Evolutionary conservation across 2,113 vertebrate genomes (phyloP).

Genomic region (Anoplopoma fimbria): DNA sequence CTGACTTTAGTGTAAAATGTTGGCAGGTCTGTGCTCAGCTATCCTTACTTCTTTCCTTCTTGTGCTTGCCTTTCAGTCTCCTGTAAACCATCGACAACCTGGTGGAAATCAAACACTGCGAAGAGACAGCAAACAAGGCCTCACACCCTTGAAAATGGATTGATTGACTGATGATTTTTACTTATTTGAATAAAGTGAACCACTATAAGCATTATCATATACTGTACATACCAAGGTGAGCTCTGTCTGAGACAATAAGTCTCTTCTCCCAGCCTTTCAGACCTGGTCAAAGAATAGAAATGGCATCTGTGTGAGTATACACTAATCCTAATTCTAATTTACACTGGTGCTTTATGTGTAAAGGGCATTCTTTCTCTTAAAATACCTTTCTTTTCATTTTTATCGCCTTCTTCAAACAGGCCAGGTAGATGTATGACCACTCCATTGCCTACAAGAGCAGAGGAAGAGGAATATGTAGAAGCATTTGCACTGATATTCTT

Average conservation of each 20-base stretch:
- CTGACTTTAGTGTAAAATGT: background rate
- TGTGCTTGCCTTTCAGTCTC: slow-evolving; percentile 95
- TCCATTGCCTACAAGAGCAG: slow-evolving; percentile 89
- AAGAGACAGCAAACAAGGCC: slow-evolving; percentile 40
- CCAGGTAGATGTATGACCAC: slow-evolving; percentile 98
- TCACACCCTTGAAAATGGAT: background rate
- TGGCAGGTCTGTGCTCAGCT: background rate
- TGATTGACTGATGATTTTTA: background rate
- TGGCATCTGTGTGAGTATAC: background rate
- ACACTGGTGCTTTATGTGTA: background rate
- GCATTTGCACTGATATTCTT: background rate
- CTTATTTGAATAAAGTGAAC: background rate
- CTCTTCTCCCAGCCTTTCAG: slow-evolving; percentile 98
- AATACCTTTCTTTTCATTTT: slow-evolving; percentile 98
- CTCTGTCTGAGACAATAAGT: slow-evolving; percentile 95
- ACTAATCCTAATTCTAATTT: background rate
- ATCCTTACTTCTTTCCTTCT: slow-evolving; percentile 95
- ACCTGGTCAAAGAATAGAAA: slow-evolving; percentile 80
- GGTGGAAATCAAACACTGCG: slow-evolving; percentile 98
- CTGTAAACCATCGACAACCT: slow-evolving; percentile 96
- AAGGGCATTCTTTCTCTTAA: background rate
- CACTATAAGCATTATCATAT: background rate
- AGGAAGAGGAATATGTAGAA: background rate
- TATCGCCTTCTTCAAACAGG: slow-evolving; percentile 98
- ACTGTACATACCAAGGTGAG: slow-evolving; percentile 90